These are phyloP conservation scores for Toxotes chatareus DNA, from an alignment of 2,113 vertebrate genomes.

Conservation along the genomic window DNA sequence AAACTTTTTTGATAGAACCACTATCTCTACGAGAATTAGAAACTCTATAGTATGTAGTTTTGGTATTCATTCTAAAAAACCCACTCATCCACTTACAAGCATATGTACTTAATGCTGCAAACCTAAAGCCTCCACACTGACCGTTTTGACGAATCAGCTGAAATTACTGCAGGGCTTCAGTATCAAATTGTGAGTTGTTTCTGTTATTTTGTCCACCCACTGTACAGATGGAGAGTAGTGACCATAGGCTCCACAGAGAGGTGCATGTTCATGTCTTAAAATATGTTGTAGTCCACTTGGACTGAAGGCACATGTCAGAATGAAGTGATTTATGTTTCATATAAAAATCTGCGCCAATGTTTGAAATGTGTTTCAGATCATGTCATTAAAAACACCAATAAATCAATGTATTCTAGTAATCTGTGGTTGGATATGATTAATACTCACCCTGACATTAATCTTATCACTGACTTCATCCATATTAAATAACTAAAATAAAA, in stretches of 20 bases:
- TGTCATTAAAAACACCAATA: background rate
- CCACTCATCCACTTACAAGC: too few species aligned
- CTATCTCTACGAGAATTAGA: background rate
- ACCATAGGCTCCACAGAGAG: too few species aligned
- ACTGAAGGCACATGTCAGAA: too few species aligned
- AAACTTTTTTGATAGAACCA: background rate
- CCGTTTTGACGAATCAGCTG: too few species aligned
- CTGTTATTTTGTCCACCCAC: background rate
- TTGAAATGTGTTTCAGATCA: background rate
- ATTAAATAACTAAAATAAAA: background rate
- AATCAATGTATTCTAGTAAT: background rate
- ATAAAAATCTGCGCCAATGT: too few species aligned
- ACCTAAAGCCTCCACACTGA: too few species aligned
- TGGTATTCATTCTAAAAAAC: background rate
- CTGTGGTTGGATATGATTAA: constrained; percentile 8
- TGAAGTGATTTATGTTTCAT: too few species aligned
- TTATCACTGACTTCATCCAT: constrained; percentile 15
- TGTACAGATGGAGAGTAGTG: background rate
- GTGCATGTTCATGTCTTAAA: too few species aligned
- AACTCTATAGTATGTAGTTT: background rate
- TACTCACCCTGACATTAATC: constrained; percentile 1
- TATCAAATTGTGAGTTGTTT: too few species aligned
- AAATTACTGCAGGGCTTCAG: too few species aligned
- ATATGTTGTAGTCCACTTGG: too few species aligned
- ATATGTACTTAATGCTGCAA: too few species aligned